phyloP scores from a whole-genome alignment of 2,113 vertebrate species.

The Nycticorax nycticorax region DNA sequence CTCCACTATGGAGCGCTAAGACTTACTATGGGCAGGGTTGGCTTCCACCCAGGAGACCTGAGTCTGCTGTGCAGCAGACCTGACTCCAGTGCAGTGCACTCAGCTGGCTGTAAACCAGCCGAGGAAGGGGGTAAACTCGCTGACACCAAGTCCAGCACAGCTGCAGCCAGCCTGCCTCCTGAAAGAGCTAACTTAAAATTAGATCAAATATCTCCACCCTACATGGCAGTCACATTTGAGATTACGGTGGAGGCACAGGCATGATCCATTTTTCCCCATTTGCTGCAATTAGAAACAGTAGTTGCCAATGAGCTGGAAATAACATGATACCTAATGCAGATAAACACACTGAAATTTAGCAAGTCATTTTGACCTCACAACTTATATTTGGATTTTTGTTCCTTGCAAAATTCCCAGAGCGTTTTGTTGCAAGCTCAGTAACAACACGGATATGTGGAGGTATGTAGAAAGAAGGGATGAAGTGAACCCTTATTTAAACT shows the following conservation, averaged over 20 bases:
- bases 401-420: neutral
- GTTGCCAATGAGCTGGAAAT: neutral
- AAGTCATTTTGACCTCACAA: neutral
- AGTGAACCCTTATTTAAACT: neutral
- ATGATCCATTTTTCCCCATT: neutral
- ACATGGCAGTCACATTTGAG: neutral
- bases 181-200: neutral
- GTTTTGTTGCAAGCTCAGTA: neutral
- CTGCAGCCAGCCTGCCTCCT: neutral
- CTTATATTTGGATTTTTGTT: neutral
- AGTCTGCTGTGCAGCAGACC: neutral
- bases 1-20: neutral
- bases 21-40: neutral
- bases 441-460: neutral
- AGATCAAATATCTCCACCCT: neutral
- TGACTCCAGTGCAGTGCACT: neutral
- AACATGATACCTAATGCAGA: neutral
- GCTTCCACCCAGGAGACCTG: neutral
- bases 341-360: neutral
- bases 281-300: neutral
- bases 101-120: neutral
- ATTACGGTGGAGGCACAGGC: neutral
- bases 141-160: neutral
- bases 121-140: neutral
- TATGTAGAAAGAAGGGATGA: neutral